Percentiles rank a stretch among this genome's conserved stretches.
These are phyloP conservation scores for Tenebrosternarchus preto DNA, from an alignment of 2,113 vertebrate species.

Conservation along the genomic window DNA sequence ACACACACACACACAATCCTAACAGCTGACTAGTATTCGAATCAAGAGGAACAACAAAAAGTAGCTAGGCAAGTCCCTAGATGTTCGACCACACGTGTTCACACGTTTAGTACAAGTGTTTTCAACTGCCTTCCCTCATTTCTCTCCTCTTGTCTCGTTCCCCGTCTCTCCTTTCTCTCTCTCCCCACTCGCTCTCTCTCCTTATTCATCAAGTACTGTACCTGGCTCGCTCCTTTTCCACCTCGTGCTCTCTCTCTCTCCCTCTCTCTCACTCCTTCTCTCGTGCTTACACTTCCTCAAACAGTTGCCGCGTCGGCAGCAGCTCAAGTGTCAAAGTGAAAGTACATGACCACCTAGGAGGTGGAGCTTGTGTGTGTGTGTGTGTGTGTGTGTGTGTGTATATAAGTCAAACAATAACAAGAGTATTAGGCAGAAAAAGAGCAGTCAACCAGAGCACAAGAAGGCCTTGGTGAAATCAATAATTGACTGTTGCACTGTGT, in stretches of 20 bases:
- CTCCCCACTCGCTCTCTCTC: not conserved
- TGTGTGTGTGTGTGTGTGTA: slow-evolving; percentile 27
- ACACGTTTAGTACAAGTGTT: not conserved
- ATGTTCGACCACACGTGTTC: not conserved
- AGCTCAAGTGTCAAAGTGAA: slow-evolving; percentile 71
- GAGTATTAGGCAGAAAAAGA: slow-evolving; percentile 30
- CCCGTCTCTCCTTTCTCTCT: not conserved
- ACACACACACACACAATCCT: slow-evolving; percentile 6
- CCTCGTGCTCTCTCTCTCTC: slow-evolving; percentile 58
- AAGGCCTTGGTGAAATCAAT: too few relatives aligned
- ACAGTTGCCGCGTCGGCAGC: slow-evolving; percentile 58
- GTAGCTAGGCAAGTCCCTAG: too few relatives aligned
- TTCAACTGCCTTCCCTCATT: not conserved
- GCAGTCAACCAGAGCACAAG: slow-evolving; percentile 38
- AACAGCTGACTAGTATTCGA: not conserved
- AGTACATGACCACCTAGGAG: slow-evolving; percentile 67
- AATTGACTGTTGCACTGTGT: slow-evolving; percentile 1
- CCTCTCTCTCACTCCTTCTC: slow-evolving; percentile 50
- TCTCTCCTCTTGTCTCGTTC: not conserved
- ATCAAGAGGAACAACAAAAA: too few relatives aligned
- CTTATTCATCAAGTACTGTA: not conserved
- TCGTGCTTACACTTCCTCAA: slow-evolving; percentile 69
- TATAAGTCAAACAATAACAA: slow-evolving; percentile 37
- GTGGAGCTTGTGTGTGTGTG: slow-evolving; percentile 52
- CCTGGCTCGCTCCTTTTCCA: slow-evolving; percentile 22